Conservation (phyloP, 2,113 vertebrate species). For the Rhineura floridana region DNA sequence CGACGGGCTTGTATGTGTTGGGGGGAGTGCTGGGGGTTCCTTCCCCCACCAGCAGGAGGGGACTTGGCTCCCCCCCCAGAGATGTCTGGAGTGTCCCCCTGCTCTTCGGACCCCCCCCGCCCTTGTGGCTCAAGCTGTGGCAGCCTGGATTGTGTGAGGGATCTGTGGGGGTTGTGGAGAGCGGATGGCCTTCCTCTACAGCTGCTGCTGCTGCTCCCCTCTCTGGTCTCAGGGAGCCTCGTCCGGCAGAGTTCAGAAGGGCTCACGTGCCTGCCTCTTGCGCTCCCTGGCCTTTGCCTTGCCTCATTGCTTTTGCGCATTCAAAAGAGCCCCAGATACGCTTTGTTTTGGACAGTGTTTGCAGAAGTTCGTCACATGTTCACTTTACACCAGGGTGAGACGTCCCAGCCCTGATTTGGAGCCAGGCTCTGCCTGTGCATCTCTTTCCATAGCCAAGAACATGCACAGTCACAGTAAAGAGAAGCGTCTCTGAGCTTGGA, state of each 20-base stretch:
- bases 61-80: background rate
- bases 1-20: background rate
- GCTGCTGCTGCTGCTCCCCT: no score
- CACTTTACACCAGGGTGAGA: no score
- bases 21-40: background rate
- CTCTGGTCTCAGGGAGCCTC: no score
- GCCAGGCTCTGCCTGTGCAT: no score
- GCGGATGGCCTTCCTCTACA: background rate
- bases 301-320: no score
- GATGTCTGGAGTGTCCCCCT: background rate
- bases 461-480: no score
- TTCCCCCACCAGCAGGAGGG: background rate
- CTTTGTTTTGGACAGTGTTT: no score
- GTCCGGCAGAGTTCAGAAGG: background rate
- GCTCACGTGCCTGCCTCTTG: background rate
- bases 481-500: background rate
- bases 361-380: no score
- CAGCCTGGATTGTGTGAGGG: background rate
- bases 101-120: background rate
- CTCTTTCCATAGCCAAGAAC: no score
- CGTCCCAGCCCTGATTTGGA: no score
- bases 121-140: background rate
- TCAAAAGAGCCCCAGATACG: no score
- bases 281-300: background rate
- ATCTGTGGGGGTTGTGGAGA: background rate